These are phyloP conservation scores for Zygaena filipendulae DNA, from an alignment of 2,888 invertebrate genomes.

Conservation along the genomic window DNA sequence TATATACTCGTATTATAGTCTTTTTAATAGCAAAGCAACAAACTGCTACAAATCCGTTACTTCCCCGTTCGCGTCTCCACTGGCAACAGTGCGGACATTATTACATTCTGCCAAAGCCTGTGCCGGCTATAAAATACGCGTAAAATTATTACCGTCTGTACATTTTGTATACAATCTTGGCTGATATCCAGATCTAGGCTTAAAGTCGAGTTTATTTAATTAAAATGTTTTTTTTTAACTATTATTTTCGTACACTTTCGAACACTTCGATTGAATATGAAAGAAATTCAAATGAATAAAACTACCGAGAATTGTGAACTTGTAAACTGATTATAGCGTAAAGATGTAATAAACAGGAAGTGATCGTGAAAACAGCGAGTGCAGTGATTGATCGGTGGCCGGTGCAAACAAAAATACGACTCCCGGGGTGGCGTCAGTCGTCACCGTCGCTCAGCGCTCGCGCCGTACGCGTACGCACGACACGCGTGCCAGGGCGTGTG, in stretches of 20 bases:
- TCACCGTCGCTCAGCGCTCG: conserved; percentile 1
- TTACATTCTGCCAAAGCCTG: conserved; percentile 44
- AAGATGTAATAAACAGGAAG: conserved; percentile 56
- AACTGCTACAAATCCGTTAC: neutral
- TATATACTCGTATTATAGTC: neutral
- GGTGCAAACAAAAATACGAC: conserved; percentile 52
- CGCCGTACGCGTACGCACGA: conserved; percentile 4
- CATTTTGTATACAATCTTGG: conserved; percentile 46
- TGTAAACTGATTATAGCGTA: too few relatives aligned
- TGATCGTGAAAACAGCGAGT: conserved; percentile 41
- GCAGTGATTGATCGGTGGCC: conserved; percentile 36
- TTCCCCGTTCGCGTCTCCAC: neutral
- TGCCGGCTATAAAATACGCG: conserved; percentile 40
- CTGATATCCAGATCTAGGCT: conserved; percentile 38
- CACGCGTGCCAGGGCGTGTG: too few relatives aligned
- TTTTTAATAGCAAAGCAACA: neutral
- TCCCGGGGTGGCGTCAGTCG: conserved; percentile 39
- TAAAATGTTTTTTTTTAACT: too few relatives aligned
- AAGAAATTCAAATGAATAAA: too few relatives aligned
- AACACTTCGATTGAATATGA: too few relatives aligned
- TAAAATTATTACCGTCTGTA: too few relatives aligned
- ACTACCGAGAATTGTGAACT: too few relatives aligned
- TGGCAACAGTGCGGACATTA: conserved; percentile 17
- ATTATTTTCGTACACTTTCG: too few relatives aligned
- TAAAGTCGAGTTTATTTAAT: conserved; percentile 32